Evolutionary conservation across 2,797 vertebrate species (phyloP).

Genomic region (Gephyroberyx darwinii): DNA sequence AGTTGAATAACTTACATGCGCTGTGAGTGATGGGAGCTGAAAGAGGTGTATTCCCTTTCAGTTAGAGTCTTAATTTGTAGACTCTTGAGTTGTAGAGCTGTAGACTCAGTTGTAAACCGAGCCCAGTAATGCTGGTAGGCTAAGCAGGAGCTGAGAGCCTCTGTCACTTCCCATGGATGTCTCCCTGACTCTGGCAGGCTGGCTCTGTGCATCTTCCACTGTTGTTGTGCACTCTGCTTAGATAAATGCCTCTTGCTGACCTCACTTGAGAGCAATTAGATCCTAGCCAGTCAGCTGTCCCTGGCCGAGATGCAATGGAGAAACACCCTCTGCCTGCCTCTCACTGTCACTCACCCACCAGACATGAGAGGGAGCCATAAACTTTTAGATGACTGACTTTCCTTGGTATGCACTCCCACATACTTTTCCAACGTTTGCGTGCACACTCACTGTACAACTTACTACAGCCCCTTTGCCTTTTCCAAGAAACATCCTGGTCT

Average conservation of each 20-base stretch:
- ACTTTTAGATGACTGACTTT: slow-evolving; percentile 76
- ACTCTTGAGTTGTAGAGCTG: slow-evolving; percentile 44
- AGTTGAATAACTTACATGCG: slow-evolving; percentile 87
- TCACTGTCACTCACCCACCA: slow-evolving; percentile 82
- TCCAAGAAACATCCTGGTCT: slow-evolving; percentile 34
- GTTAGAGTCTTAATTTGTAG: slow-evolving; percentile 67
- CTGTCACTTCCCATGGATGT: slow-evolving; percentile 92
- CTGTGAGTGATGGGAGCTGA: slow-evolving; percentile 83
- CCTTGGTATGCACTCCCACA: slow-evolving; percentile 68
- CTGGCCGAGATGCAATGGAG: slow-evolving; percentile 74
- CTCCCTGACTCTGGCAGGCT: slow-evolving; percentile 81
- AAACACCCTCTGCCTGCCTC: slow-evolving; percentile 75
- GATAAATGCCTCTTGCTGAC: slow-evolving; percentile 99
- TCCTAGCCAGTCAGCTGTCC: slow-evolving; percentile 97
- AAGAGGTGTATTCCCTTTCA: slow-evolving; percentile 81
- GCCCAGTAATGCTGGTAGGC: slow-evolving; percentile 80
- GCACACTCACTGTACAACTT: slow-evolving; percentile 44
- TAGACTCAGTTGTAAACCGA: slow-evolving; percentile 52
- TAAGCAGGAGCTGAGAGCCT: slow-evolving; percentile 84
- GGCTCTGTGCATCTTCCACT: slow-evolving; percentile 88
- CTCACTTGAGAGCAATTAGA: slow-evolving; percentile 99
- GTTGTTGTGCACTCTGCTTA: slow-evolving; percentile 88
- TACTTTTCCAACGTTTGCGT: slow-evolving; percentile 63
- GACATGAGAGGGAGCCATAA: slow-evolving; percentile 94
- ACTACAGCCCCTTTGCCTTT: slow-evolving; percentile 37